These are phyloP conservation scores for Drosophila serrata DNA, from an alignment of 1,140 invertebrate species.

Conservation along the genomic window DNA sequence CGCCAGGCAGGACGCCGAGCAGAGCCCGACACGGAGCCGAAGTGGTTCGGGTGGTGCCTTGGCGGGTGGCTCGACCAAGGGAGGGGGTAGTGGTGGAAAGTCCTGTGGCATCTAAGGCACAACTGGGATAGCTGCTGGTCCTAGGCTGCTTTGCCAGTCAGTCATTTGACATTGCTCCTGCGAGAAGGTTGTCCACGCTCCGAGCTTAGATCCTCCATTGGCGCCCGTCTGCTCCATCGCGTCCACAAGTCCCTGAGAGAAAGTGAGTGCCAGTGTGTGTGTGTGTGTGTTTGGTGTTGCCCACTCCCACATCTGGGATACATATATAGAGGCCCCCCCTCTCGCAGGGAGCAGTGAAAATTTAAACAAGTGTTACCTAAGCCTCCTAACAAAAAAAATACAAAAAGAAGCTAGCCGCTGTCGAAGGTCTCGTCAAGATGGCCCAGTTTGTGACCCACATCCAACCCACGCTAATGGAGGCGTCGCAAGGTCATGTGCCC, in stretches of 20 bases:
- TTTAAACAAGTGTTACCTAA: slow-evolving; percentile 68
- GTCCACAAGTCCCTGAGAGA: slow-evolving; percentile 36
- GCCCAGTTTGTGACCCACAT: slow-evolving; percentile 87
- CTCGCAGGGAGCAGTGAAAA: slow-evolving; percentile 39
- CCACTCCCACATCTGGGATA: slow-evolving; percentile 60
- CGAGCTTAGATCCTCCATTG: slow-evolving; percentile 45
- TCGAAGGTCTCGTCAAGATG: slow-evolving; percentile 67
- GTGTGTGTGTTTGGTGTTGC: slow-evolving; percentile 36
- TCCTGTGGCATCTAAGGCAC: slow-evolving; percentile 73
- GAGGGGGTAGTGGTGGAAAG: slow-evolving; percentile 45
- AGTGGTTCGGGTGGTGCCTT: slow-evolving; percentile 44
- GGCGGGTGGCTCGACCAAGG: slow-evolving; percentile 14
- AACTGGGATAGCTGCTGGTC: slow-evolving; percentile 74
- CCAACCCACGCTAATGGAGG: slow-evolving; percentile 87
- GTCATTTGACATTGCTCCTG: slow-evolving; percentile 85
- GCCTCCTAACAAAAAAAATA: slow-evolving; percentile 12
- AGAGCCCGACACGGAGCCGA: slow-evolving; percentile 56
- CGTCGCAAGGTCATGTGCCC: slow-evolving; percentile 86
- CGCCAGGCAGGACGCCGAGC: slow-evolving; percentile 36
- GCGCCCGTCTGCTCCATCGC: slow-evolving; percentile 28
- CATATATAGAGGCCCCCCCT: slow-evolving; percentile 42
- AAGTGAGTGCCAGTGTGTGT: slow-evolving; percentile 30
- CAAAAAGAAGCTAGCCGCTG: slow-evolving; percentile 17
- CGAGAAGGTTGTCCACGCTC: slow-evolving; percentile 82
- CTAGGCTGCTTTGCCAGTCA: slow-evolving; percentile 63